Base-by-base conservation (phyloP, 2,797 vertebrate species). In the Nyctalus aviator region DNA sequence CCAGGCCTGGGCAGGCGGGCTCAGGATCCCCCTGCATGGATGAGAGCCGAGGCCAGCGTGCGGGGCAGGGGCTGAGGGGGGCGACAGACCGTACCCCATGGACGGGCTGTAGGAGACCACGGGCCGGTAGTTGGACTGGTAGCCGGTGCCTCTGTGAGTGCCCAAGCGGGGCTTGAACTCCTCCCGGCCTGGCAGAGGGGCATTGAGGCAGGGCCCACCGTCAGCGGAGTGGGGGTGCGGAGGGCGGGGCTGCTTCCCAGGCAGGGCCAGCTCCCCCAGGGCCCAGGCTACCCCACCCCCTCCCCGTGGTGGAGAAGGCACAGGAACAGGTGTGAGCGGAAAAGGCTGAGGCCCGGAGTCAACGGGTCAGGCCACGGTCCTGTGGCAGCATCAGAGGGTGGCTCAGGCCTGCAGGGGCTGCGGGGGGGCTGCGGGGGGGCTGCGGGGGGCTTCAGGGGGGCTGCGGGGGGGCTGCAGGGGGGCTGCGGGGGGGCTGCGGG, bases 91-190 rank as follows among this genome's bases (percentile, higher is more conserved):
- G 6, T 90, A 98, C 98, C 97, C 96, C 78, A 62, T 23, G 30
- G 91, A 85, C 2, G 83, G 69, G 6, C 94, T 97, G n/a, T 98
- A 88, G 0, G 94, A 69, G 5, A 97, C 5, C 0, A 78, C n/a
- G 0, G 97, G 95, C 53, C 27, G 85, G 89, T 96, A 97, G 90
- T 98, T 98, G 8, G 95, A 35, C 25, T 93, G 96, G 1, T 97
- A 98, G 17, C 98, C 98, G 0, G 97, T 96, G 50, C 96, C 96
- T 0, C 8, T 0, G 2, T 96, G 98, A 77, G 30, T 41, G 41
- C 97, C 90, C 0, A 75, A 6, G 0, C 25, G 88, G 53, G 98
- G 98, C 46, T 0, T 79, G 66, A 97, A 98, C 1, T 94, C 95
- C 57, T 96, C 96, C 41, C 84, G 97, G 73, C 97, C 97, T 98